Percentiles rank a stretch among this genome's conserved stretches.
phyloP scores from a whole-genome alignment of 2,113 vertebrate genomes.

The Sylvilagus bachmani region DNA sequence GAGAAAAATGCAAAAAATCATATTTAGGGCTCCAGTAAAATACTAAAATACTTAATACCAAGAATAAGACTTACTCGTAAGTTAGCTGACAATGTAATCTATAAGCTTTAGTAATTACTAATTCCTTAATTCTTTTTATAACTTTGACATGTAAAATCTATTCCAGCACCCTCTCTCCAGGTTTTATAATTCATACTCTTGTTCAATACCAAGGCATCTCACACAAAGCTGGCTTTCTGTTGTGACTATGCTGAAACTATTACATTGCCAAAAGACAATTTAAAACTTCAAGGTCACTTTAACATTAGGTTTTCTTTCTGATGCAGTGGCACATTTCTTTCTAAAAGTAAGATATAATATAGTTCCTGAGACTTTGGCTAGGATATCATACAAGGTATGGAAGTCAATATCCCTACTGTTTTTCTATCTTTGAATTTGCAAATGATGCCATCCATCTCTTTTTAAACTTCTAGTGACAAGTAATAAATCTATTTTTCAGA shows the following conservation, averaged over 20 bases:
- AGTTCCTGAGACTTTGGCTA: not conserved
- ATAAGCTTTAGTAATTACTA: not conserved
- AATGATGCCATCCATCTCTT: conserved; percentile 48
- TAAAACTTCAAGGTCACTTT: conserved; percentile 33
- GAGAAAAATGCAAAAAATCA: not conserved
- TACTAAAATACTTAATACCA: not conserved
- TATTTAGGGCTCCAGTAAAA: not conserved
- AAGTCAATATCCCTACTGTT: not conserved
- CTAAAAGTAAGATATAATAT: not conserved
- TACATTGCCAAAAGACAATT: not conserved
- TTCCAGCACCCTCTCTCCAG: not conserved
- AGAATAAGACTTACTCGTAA: conserved; percentile 24
- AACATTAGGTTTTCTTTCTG: conserved; percentile 7
- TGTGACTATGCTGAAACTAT: not conserved
- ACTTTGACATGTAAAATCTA: not conserved
- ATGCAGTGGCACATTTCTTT: not conserved
- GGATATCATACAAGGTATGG: not conserved
- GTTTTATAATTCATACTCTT: not conserved
- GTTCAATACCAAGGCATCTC: not conserved
- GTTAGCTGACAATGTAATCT: not conserved
- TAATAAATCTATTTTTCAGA: not conserved
- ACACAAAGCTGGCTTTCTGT: not conserved
- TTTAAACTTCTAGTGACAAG: conserved; percentile 36
- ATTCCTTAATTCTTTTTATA: not conserved
- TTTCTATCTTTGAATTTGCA: conserved; percentile 49